Conservation (phyloP, 2,888 invertebrate genomes). For the Brenthis daphne region DNA sequence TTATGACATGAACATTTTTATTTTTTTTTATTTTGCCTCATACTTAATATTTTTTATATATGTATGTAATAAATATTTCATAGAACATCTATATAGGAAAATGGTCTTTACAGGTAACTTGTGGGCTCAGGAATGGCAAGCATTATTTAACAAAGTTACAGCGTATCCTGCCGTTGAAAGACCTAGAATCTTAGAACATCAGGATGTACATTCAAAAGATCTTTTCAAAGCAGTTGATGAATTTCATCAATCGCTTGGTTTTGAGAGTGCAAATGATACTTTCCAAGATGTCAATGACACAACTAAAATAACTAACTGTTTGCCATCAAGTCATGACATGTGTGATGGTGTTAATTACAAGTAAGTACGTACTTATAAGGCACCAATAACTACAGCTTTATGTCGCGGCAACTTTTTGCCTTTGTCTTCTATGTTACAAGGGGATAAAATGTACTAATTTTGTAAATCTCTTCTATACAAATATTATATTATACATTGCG, state of each 20-base stretch:
- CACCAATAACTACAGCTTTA: too few species aligned
- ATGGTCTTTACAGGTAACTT: slow-evolving; percentile 77
- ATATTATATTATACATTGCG: too few species aligned
- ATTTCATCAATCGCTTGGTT: slow-evolving; percentile 83
- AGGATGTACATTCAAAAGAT: slow-evolving; percentile 64
- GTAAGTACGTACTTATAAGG: slow-evolving; percentile 55
- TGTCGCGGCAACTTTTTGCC: too few species aligned
- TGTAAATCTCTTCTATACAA: too few species aligned
- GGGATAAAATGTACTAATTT: too few species aligned
- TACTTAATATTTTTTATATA: too few species aligned
- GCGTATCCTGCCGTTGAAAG: slow-evolving; percentile 78
- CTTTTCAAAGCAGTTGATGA: slow-evolving; percentile 84
- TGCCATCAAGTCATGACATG: slow-evolving; percentile 88
- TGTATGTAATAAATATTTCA: too few species aligned
- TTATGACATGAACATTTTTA: too few species aligned
- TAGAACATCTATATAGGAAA: not conserved
- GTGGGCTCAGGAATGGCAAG: slow-evolving; percentile 86
- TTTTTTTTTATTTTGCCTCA: too few species aligned
- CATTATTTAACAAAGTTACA: slow-evolving; percentile 73
- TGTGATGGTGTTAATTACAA: slow-evolving; percentile 85
- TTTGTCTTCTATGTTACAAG: too few species aligned
- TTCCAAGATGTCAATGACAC: slow-evolving; percentile 84
- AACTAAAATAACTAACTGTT: slow-evolving; percentile 82
- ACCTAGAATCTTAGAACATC: slow-evolving; percentile 70
- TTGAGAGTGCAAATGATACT: slow-evolving; percentile 82